Conservation (phyloP, 2,797 vertebrate genomes). For the Petrocephalus sullivani region DNA sequence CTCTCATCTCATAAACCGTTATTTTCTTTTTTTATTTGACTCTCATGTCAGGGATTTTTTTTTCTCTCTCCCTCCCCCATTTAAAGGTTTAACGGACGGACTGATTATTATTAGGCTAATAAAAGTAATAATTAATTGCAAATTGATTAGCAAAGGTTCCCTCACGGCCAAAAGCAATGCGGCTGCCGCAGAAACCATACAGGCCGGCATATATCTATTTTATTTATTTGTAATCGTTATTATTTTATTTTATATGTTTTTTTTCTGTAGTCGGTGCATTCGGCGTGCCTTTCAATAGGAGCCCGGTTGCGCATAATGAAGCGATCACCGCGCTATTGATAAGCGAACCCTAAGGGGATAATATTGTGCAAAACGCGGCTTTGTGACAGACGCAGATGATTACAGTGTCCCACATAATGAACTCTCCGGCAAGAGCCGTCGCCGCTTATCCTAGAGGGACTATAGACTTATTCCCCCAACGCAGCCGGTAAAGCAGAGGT, state of each 20-base stretch:
- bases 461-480: conserved; percentile 47
- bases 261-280: background rate
- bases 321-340: conserved; percentile 58
- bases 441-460: conserved; percentile 49
- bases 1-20: conserved; percentile 5
- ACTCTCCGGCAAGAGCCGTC: conserved; percentile 54
- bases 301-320: conserved; percentile 69
- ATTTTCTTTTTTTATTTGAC: background rate
- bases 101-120: background rate
- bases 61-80: background rate
- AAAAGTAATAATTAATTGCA: background rate
- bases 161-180: background rate
- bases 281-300: background rate
- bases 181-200: background rate
- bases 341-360: conserved; percentile 52
- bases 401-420: conserved; percentile 62
- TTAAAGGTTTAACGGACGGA: background rate
- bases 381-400: conserved; percentile 51
- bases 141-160: background rate
- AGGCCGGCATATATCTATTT: background rate
- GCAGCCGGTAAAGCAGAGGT: conserved; percentile 62
- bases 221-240: background rate
- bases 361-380: conserved; percentile 36
- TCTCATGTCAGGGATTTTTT: background rate
- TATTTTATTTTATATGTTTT: background rate